phyloP scores from a whole-genome alignment of 2,113 vertebrate species.

The Chiloscyllium plagiosum region DNA sequence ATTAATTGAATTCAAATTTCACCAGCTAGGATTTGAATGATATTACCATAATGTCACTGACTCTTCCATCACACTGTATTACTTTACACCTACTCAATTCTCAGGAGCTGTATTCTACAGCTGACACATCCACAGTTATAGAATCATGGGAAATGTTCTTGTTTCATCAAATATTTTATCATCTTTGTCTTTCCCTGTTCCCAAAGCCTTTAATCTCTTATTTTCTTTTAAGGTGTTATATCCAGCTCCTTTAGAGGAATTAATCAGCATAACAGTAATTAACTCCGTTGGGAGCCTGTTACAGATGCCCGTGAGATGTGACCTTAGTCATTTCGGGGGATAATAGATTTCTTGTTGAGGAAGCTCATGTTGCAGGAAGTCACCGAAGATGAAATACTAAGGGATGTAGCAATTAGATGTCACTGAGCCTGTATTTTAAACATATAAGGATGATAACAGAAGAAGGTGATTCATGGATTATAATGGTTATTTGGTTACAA shows the following conservation, averaged over 20 bases:
- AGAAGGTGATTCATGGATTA: neutral
- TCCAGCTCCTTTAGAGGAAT: neutral
- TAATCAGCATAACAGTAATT: constrained; percentile 4
- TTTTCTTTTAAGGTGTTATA: neutral
- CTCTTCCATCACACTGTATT: too few species aligned
- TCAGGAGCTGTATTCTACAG: neutral
- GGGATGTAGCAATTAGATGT: too few species aligned
- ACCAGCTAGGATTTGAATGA: too few species aligned
- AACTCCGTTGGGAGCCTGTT: neutral
- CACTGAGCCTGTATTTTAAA: neutral
- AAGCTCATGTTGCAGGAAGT: neutral
- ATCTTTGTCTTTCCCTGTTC: neutral
- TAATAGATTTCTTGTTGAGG: neutral
- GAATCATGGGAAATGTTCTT: neutral
- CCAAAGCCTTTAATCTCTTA: neutral
- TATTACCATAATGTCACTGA: too few species aligned
- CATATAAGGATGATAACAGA: neutral
- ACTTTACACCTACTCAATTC: neutral
- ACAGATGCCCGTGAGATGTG: neutral
- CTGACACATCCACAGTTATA: neutral
- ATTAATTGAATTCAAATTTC: too few species aligned
- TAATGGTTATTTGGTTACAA: neutral
- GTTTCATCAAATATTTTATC: neutral
- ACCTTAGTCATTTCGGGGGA: neutral
- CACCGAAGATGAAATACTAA: neutral